phyloP scores from a whole-genome alignment of 2,113 vertebrate genomes.

The Passerina amoena region DNA sequence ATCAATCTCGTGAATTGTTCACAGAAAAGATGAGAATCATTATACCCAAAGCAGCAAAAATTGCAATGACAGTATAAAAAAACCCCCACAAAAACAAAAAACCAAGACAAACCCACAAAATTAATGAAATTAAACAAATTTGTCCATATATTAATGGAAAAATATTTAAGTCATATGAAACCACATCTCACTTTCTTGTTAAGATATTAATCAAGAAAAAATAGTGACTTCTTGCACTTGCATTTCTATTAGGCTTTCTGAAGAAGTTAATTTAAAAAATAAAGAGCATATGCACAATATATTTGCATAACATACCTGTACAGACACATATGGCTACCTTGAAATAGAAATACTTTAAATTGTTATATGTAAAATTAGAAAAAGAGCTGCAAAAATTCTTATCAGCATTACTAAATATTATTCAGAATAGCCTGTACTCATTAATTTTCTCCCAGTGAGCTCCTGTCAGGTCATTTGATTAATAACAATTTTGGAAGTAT shows the following conservation, averaged over 20 bases:
- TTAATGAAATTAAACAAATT: neutral
- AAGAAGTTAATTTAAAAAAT: neutral
- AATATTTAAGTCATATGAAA: neutral
- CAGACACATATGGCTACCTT: neutral
- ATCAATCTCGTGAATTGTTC: neutral
- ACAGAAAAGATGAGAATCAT: neutral
- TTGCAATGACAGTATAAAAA: neutral
- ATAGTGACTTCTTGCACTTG: neutral
- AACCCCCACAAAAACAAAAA: neutral
- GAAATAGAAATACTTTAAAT: neutral
- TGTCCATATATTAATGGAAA: neutral
- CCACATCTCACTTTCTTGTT: neutral
- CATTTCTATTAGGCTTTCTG: neutral
- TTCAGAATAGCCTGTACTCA: neutral
- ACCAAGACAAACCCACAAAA: too few species aligned
- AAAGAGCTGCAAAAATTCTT: neutral
- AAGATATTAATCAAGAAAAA: neutral
- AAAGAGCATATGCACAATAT: neutral
- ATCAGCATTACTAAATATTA: neutral
- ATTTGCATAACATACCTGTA: neutral
- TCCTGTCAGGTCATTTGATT: slow-evolving; percentile 23
- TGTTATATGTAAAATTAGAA: neutral
- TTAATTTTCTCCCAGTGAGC: slow-evolving; percentile 31
- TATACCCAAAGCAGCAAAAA: neutral
- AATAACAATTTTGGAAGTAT: slow-evolving; percentile 22